Evolutionary conservation across 2,113 vertebrate species (phyloP), one percentile per base, ranked within the genome.

Genomic region (human (Homo sapiens)): DNA sequence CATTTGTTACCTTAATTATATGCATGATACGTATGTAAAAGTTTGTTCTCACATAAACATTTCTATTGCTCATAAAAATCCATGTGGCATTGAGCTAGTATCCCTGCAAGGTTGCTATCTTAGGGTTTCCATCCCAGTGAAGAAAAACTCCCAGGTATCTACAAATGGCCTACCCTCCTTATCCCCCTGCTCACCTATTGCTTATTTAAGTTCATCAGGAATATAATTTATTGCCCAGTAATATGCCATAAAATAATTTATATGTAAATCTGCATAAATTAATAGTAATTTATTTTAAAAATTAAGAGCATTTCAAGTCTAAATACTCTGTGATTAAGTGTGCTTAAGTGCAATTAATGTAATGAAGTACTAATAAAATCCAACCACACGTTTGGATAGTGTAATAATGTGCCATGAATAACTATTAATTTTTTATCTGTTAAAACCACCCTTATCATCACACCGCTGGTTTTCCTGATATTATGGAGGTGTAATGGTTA

Each of bases 281-380:
- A 83, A 59, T 52, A 20, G 4, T 35, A 88, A 91, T 88, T 97
- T 90, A 90, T 86, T 93, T 88, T 75, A 88, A 93, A 97, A 94
- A 73, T 83, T 57, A 78, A 76, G 25, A 57, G 59, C 3, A 61
- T 76, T 94, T 52, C 73, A 50, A 89, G 2, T 55, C 75, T 96
- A 88, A 98, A 92, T 68, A 92, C 40, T 38, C 3, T 97, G 57
- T 88, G 97, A 18, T 98, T 84, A 23, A 97, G 93, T 97, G 93
- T 61, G 90, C 90, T 93, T 95, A 61, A 95, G 82, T 59, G 59
- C 89, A 95, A 92, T 98, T 97, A 97, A 57, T 88, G n/a, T 82
- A 94, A 97, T 79, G 32, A 78, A 92, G 73, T 85, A 83, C 43
- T 96, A 66, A 94, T 94, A 93, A 97, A 98, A 96, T 95, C 73